A percentile compares a stretch with the other conserved stretches of the same genome.
Evolutionary conservation across 2,113 vertebrate species (phyloP).

Genomic region (Diadophis punctatus): DNA sequence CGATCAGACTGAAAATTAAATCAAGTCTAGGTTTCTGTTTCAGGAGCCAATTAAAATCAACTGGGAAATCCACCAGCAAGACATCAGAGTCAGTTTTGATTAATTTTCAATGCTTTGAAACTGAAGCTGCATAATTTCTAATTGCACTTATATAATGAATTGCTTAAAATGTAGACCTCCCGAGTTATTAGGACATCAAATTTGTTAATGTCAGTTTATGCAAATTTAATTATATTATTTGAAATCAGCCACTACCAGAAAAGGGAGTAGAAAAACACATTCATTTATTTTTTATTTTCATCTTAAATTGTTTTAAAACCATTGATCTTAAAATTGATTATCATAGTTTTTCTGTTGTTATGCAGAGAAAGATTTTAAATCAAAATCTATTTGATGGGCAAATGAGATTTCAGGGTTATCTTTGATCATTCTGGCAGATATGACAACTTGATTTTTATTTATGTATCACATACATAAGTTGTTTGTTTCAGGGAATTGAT

Average conservation of each 20-base stretch:
- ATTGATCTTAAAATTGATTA: constrained; percentile 43
- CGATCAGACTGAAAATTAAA: not conserved
- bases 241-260: constrained; percentile 30
- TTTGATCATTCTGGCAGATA: constrained; percentile 19
- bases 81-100: not conserved
- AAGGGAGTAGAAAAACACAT: constrained; percentile 17
- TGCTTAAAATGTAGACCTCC: constrained; percentile 25
- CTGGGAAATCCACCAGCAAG: not conserved
- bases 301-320: not conserved
- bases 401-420: constrained; percentile 30
- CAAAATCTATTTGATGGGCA: constrained; percentile 27
- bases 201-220: constrained; percentile 31
- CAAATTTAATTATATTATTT: constrained; percentile 35
- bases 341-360: constrained; percentile 27
- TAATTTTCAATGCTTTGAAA: constrained; percentile 27
- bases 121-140: constrained; percentile 11
- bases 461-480: constrained; percentile 13
- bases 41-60: not conserved
- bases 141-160: not conserved
- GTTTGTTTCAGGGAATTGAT: constrained; percentile 24
- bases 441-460: constrained; percentile 5
- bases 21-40: not conserved
- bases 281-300: constrained; percentile 24
- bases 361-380: constrained; percentile 35
- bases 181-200: constrained; percentile 28